These are phyloP conservation scores for Rhabditophanes sp. DNA, from an alignment of 2,888 invertebrate species.

Conservation along the genomic window DNA sequence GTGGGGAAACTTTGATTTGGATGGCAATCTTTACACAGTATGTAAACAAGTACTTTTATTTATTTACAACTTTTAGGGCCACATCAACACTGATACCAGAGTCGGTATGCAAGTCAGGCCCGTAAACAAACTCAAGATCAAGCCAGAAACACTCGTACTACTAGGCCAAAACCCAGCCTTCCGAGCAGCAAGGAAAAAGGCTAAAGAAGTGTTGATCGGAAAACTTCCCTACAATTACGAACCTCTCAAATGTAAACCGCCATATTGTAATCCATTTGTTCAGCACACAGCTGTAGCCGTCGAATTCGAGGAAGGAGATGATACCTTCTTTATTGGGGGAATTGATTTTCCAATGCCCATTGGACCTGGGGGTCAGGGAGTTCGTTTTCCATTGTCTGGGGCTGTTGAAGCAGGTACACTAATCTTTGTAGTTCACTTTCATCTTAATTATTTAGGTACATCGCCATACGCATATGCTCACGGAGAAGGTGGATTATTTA, in stretches of 20 bases:
- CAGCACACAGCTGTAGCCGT: constrained; percentile 30
- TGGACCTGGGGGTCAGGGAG: constrained; percentile 30
- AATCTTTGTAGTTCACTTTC: neutral
- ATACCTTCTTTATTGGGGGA: constrained; percentile 32
- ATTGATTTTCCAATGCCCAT: constrained; percentile 36
- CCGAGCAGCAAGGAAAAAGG: constrained; percentile 28
- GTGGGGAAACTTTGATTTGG: constrained; percentile 38
- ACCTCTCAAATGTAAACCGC: constrained; percentile 37
- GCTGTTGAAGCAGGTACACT: constrained; percentile 20
- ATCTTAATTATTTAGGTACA: constrained; percentile 23
- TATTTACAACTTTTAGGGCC: neutral
- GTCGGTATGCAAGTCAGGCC: constrained; percentile 31
- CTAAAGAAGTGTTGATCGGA: constrained; percentile 31
- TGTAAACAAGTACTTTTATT: constrained; percentile 21
- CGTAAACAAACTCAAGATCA: constrained; percentile 28
- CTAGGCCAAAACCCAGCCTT: constrained; percentile 30
- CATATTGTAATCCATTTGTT: constrained; percentile 40
- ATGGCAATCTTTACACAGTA: constrained; percentile 26
- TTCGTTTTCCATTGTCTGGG: constrained; percentile 32
- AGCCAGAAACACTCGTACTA: constrained; percentile 28
- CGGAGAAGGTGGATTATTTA: too few species aligned
- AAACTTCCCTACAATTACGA: constrained; percentile 34
- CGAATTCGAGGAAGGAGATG: constrained; percentile 34
- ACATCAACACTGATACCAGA: constrained; percentile 2
- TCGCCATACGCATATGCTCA: constrained; percentile 34